Percentiles rank a stretch among this genome's conserved stretches.
phyloP scores from a whole-genome alignment of 2,888 invertebrate species.

The Julus scanicus region DNA sequence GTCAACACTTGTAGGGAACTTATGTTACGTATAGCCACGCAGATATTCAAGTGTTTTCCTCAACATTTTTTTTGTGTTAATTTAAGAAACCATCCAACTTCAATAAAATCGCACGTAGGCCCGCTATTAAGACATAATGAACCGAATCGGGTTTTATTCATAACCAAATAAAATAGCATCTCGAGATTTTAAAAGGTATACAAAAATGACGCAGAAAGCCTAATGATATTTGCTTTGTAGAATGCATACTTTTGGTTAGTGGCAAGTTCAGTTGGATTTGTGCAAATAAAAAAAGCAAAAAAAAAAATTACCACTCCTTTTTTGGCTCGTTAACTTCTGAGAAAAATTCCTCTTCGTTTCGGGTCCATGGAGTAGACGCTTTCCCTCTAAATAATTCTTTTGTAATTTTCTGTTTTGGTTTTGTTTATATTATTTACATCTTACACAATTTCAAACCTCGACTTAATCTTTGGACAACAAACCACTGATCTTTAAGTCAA shows the following conservation, averaged over 20 bases:
- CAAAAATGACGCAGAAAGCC: constrained; percentile 40
- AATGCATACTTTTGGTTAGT: constrained; percentile 20
- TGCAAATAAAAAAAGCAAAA: background rate
- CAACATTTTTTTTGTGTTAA: background rate
- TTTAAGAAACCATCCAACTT: background rate
- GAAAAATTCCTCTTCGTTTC: constrained; percentile 16
- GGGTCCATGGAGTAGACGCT: constrained; percentile 13
- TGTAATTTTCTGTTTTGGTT: constrained; percentile 15
- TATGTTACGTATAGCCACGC: background rate
- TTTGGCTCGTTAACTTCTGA: constrained; percentile 9
- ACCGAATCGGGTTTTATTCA: constrained; percentile 16
- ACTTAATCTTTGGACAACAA: constrained; percentile 42
- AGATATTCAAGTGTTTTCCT: background rate
- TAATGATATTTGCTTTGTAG: constrained; percentile 37
- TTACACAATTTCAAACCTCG: constrained; percentile 40
- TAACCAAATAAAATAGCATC: constrained; percentile 28
- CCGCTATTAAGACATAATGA: constrained; percentile 1
- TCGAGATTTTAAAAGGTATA: constrained; percentile 29
- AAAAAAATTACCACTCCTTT: background rate
- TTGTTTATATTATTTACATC: constrained; percentile 41
- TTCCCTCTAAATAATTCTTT: constrained; percentile 47
- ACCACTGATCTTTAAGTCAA: constrained; percentile 45
- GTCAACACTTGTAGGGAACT: background rate
- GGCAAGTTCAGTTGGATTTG: constrained; percentile 39
- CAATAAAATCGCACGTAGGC: background rate